phyloP scores from a whole-genome alignment of 2,113 vertebrate genomes.

The Greenwoodochromis staneri region DNA sequence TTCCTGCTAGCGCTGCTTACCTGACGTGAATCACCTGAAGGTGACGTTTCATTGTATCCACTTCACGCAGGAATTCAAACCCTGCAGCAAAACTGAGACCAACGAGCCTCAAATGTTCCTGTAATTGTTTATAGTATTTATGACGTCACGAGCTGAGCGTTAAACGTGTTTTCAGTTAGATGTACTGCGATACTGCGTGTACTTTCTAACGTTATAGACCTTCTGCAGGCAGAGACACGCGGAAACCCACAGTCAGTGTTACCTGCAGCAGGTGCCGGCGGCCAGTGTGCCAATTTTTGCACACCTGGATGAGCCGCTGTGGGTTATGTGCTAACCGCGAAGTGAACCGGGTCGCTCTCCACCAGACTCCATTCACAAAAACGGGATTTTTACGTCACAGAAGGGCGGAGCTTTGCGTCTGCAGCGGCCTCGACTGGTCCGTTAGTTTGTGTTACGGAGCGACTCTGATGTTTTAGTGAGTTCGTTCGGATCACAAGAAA shows the following conservation, averaged over 20 bases:
- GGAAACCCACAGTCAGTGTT: neutral
- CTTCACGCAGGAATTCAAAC: neutral
- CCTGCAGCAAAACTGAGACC: neutral
- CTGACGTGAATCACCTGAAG: fast-evolving
- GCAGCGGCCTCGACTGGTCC: neutral
- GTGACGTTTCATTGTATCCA: neutral
- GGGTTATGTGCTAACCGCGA: neutral
- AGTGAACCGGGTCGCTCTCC: neutral
- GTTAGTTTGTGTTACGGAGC: neutral
- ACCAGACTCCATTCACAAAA: neutral
- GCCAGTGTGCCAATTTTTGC: neutral
- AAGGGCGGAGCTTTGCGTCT: neutral
- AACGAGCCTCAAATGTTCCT: neutral
- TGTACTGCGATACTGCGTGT: neutral
- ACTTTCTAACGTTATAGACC: neutral
- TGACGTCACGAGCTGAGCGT: neutral
- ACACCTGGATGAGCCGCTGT: neutral
- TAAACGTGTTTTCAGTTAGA: neutral
- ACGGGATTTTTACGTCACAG: neutral
- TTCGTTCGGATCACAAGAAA: neutral
- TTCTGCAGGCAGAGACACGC: neutral
- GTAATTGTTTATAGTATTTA: fast-evolving
- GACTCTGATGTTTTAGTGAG: neutral
- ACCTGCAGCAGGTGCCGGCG: neutral
- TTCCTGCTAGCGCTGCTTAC: neutral